Evolutionary conservation across 2,797 vertebrate genomes (phyloP).

Genomic region (Poecile montanus): DNA sequence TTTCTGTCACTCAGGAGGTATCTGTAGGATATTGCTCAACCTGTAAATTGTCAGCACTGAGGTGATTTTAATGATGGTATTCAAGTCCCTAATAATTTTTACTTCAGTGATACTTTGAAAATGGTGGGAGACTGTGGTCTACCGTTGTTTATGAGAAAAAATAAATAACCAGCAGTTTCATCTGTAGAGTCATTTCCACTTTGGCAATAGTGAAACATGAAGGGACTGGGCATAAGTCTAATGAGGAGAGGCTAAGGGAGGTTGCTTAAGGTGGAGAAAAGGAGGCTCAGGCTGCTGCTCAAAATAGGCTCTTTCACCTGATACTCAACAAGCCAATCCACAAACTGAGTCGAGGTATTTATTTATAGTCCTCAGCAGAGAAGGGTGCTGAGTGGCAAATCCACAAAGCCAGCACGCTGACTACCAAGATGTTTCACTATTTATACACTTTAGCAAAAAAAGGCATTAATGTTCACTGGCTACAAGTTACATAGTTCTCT

Average conservation of each 20-base stretch:
- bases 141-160: neutral
- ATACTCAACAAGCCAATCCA: neutral
- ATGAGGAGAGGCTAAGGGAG: neutral
- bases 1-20: neutral
- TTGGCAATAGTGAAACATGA: accelerated
- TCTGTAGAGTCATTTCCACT: too few relatives aligned
- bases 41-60: neutral
- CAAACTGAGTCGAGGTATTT: neutral
- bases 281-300: neutral
- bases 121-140: accelerated
- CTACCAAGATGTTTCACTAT: neutral
- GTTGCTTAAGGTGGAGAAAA: neutral
- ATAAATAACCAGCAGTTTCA: neutral
- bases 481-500: neutral
- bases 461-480: neutral
- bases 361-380: neutral
- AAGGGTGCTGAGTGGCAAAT: neutral
- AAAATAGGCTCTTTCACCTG: neutral
- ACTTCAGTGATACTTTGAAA: neutral
- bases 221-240: neutral
- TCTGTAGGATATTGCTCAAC: neutral
- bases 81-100: neutral
- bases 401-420: accelerated
- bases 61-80: neutral
- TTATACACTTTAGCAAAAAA: neutral